These are phyloP conservation scores for Dipodomys spectabilis DNA, from an alignment of 2,113 vertebrate species.

Conservation along the genomic window DNA sequence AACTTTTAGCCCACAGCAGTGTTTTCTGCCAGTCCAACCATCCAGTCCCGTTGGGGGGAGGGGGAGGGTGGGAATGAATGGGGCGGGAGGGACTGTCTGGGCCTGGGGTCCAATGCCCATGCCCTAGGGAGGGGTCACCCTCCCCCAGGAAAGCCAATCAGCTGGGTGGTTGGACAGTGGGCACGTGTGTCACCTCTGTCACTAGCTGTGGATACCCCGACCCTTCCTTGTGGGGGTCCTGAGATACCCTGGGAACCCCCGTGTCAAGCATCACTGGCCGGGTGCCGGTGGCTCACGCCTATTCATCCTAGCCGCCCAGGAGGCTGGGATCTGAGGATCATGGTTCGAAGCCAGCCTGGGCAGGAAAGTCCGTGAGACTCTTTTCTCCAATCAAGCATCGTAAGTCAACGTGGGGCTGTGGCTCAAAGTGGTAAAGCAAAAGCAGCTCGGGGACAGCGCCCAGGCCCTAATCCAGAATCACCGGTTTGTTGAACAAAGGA, in stretches of 20 bases:
- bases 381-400: too few relatives aligned
- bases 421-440: too few relatives aligned
- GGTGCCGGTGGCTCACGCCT: too few relatives aligned
- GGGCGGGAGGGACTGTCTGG: background rate
- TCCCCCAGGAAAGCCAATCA: background rate
- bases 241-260: background rate
- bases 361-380: too few relatives aligned
- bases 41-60: background rate
- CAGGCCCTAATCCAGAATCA: too few relatives aligned
- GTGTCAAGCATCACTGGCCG: too few relatives aligned
- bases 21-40: conserved; percentile 41
- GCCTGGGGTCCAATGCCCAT: background rate
- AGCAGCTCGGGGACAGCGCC: too few relatives aligned
- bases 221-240: background rate
- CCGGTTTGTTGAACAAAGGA: too few relatives aligned
- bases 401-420: too few relatives aligned
- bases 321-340: too few relatives aligned
- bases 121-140: background rate
- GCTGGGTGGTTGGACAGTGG: background rate
- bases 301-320: too few relatives aligned
- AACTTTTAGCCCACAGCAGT: background rate
- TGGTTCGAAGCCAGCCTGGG: too few relatives aligned
- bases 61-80: background rate
- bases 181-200: background rate
- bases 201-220: background rate